Conservation (phyloP, 2,797 vertebrate species). For the Halcyon chelicuti region DNA sequence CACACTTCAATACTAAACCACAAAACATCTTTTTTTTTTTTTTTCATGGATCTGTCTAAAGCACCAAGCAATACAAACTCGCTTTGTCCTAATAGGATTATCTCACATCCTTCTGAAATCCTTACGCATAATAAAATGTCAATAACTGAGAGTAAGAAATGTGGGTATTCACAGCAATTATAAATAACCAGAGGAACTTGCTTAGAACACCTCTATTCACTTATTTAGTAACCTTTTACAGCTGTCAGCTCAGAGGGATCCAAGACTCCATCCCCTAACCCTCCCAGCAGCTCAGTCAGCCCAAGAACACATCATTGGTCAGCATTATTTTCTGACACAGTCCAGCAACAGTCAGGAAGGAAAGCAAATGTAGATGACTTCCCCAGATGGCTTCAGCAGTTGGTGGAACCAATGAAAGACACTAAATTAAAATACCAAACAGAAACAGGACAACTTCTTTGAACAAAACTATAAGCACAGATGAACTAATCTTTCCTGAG, state of each 20-base stretch:
- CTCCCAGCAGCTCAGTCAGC: accelerated
- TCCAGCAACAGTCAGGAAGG: neutral
- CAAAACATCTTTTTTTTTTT: neutral
- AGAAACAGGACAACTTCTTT: neutral
- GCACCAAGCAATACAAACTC: neutral
- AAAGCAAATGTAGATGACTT: neutral
- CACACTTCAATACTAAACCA: neutral
- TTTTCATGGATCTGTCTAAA: neutral
- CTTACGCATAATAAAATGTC: neutral
- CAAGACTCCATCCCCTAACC: neutral
- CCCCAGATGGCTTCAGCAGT: neutral
- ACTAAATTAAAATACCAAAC: neutral
- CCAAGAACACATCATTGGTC: neutral
- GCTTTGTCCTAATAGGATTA: neutral
- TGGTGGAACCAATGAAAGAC: neutral
- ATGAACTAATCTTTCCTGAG: conserved; percentile 23
- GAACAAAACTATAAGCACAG: conserved; percentile 25
- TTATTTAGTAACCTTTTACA: neutral
- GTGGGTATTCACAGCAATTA: neutral
- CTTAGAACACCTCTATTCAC: neutral
- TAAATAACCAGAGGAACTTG: neutral
- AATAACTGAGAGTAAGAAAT: neutral
- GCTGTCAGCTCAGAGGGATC: neutral
- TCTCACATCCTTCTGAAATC: neutral
- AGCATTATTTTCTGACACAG: neutral